Evolutionary conservation across 2,113 vertebrate genomes (phyloP), one percentile per base, ranked within the genome.

Genomic region (Erythrolamprus reginae): DNA sequence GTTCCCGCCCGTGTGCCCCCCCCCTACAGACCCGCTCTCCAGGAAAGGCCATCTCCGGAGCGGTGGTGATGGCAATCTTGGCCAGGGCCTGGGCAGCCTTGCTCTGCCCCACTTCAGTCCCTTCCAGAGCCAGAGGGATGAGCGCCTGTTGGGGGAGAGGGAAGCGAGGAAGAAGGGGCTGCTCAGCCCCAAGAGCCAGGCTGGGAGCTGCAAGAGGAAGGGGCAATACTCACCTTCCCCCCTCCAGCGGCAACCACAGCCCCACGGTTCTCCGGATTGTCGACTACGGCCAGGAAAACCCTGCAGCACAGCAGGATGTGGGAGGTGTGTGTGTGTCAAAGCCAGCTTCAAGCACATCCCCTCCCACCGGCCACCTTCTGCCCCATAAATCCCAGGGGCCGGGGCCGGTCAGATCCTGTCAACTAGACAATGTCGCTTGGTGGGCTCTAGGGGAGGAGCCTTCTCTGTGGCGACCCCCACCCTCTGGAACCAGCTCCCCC

Each of bases 11-110:
- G 19, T 9, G 8, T 13, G 61, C 47, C 7, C 1, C 0, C 4
- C 12, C 1, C 0, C 4, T 10, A 3, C 97, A 92, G 26, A 99
- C 99, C 96, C 99, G 96, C 95, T 99, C 99, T 24, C 99, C 99
- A 0, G 99, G 99, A 89, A 99, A 99, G 0, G 98, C 99, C 94
- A 99, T 99, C 96, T 98, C 98, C 0, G 99, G 99, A 94, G 99
- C 99, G 28, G 98, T 98, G 8, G 99, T 99, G 95, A 99, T 99
- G 91, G 98, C 97, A 92, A 99, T 99, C 96, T 99, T 99, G 28
- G 99, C 98, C 28, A 99, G 96, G 0, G 99, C 98, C 95, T 99
- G 99, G 0, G 98, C 98, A 6, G 99, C 98, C 96, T 99, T 99
- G 8, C 97, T 97, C 97, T 99, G 99, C 15, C 99, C 99, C 53